Percentiles rank a stretch among this genome's conserved stretches.
These are phyloP conservation scores for Phaenicophaeus curvirostris DNA, from an alignment of 2,797 vertebrate genomes.

Conservation along the genomic window DNA sequence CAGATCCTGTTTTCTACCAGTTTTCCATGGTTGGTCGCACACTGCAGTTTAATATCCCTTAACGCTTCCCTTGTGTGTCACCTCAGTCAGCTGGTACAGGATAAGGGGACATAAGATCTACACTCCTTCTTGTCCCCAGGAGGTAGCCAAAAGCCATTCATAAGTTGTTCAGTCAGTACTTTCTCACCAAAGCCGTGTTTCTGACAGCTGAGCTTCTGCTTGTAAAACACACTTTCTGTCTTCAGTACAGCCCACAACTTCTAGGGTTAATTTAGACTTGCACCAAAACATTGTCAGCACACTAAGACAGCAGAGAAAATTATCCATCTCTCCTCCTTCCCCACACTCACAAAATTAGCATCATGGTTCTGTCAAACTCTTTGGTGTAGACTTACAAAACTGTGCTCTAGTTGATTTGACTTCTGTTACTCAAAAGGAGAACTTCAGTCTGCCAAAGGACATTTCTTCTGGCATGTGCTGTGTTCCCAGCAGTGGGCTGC, in stretches of 20 bases:
- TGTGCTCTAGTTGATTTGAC: neutral
- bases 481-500: neutral
- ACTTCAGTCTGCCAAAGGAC: neutral
- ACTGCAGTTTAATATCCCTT: rapidly evolving
- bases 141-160: neutral
- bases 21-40: rapidly evolving
- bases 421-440: neutral
- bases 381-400: neutral
- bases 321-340: neutral
- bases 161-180: neutral
- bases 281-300: neutral
- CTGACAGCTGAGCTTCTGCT: neutral
- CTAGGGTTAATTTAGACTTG: neutral
- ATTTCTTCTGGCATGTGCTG: neutral
- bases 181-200: neutral
- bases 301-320: neutral
- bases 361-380: neutral
- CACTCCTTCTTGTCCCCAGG: neutral
- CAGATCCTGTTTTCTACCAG: neutral
- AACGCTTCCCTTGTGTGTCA: neutral
- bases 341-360: neutral
- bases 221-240: neutral
- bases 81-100: rapidly evolving
- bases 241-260: neutral
- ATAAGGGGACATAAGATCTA: neutral